Percentiles rank a stretch among this genome's conserved stretches.
Conservation (phyloP, 2,888 invertebrate species). For the Argyra leucocephala region DNA sequence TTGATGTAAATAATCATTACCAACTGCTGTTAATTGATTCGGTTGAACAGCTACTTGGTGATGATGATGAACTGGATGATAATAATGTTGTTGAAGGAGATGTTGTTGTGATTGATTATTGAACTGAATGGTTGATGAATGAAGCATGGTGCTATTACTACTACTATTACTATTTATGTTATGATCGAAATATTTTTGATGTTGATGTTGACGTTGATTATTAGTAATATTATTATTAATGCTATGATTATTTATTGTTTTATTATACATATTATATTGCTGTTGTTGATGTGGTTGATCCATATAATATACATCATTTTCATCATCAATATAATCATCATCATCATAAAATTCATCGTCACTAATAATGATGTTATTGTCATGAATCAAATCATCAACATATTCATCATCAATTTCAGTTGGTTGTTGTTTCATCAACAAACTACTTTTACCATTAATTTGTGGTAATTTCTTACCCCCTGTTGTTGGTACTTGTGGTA, state of each 20-base stretch:
- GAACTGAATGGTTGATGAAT: neutral
- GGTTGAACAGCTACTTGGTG: conserved; percentile 7
- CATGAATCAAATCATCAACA: conserved; percentile 22
- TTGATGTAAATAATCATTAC: conserved; percentile 34
- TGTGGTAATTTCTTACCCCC: conserved; percentile 40
- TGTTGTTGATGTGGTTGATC: conserved; percentile 29
- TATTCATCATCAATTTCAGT: conserved; percentile 36
- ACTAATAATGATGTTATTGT: conserved; percentile 19
- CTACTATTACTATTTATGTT: conserved; percentile 6
- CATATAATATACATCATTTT: conserved; percentile 38
- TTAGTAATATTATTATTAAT: conserved; percentile 8
- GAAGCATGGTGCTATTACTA: neutral
- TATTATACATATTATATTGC: conserved; percentile 17
- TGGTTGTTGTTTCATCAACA: conserved; percentile 38
- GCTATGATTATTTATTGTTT: conserved; percentile 1
- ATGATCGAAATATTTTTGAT: conserved; percentile 8
- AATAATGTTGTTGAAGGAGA: conserved; percentile 27
- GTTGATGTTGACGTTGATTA: conserved; percentile 12
- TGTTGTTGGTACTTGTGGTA: conserved; percentile 26
- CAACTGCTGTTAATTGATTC: neutral
- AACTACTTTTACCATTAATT: conserved; percentile 36
- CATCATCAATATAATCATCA: conserved; percentile 35
- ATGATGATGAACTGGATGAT: conserved; percentile 16
- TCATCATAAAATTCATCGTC: conserved; percentile 26
- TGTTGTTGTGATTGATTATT: conserved; percentile 13